phyloP scores from a whole-genome alignment of 2,888 invertebrate genomes.

The Tetranychus truncatus region DNA sequence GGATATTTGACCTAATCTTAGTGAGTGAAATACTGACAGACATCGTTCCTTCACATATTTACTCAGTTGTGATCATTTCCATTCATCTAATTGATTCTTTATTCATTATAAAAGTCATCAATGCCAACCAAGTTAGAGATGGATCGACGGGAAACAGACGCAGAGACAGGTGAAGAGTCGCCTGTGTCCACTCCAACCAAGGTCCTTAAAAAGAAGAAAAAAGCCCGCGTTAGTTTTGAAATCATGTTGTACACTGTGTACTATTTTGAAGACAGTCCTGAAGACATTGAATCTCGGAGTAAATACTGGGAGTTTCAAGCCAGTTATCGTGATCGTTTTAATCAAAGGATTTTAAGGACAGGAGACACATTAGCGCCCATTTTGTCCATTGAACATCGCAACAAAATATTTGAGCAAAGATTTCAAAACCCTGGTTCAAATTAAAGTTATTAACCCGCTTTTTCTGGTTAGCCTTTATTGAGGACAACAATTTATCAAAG shows the following conservation, averaged over 20 bases:
- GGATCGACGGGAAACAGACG: not conserved
- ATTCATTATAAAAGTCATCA: too few relatives aligned
- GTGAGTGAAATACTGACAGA: too few relatives aligned
- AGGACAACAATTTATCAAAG: not conserved
- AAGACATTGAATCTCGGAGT: not conserved
- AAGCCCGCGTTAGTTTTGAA: not conserved
- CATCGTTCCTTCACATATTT: too few relatives aligned
- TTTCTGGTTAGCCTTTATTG: too few relatives aligned
- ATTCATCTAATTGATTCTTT: too few relatives aligned
- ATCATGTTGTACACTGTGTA: not conserved
- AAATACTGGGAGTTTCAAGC: slow-evolving; percentile 9
- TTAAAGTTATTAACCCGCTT: too few relatives aligned
- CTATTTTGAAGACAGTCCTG: not conserved
- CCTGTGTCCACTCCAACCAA: not conserved
- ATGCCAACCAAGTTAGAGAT: too few relatives aligned
- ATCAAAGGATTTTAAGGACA: not conserved
- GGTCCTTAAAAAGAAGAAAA: not conserved
- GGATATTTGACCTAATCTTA: too few relatives aligned
- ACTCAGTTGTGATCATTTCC: too few relatives aligned
- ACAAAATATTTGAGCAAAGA: not conserved
- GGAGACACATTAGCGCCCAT: not conserved
- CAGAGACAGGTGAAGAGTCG: not conserved
- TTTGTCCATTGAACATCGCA: not conserved
- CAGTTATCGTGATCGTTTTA: slow-evolving; percentile 4
- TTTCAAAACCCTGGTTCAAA: not conserved